Conservation (phyloP, 1,140 invertebrate species). For the Callitettix versicolor region DNA sequence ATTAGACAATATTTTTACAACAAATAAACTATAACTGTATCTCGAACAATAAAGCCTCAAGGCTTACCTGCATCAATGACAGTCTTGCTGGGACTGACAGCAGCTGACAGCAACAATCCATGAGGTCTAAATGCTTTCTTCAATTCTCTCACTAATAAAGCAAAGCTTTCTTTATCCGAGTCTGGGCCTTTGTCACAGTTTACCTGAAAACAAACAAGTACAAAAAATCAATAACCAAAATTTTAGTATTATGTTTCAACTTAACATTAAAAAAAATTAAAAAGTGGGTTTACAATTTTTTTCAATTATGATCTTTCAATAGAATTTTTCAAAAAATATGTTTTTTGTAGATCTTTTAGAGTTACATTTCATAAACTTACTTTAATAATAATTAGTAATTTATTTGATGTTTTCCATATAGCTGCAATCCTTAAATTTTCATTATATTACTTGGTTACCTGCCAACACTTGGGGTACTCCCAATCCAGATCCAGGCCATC, state of each 20-base stretch:
- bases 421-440: no score
- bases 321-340: no score
- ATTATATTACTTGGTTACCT: constrained; percentile 40
- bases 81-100: constrained; percentile 78
- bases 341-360: no score
- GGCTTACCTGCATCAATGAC: constrained; percentile 62
- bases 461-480: constrained; percentile 89
- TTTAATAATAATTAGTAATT: no score
- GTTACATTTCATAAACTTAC: no score
- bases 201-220: constrained; percentile 24
- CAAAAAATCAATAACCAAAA: constrained; percentile 3
- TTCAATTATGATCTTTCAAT: constrained; percentile 22
- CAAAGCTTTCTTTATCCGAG: constrained; percentile 71
- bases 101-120: constrained; percentile 65
- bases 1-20: no score
- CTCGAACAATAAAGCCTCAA: no score
- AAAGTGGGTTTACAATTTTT: not conserved
- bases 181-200: constrained; percentile 73
- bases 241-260: not conserved
- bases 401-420: no score
- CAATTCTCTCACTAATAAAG: constrained; percentile 58
- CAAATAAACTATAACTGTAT: no score
- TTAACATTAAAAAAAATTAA: not conserved
- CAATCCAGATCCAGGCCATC: constrained; percentile 82
- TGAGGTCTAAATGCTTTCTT: constrained; percentile 58